These are phyloP conservation scores for Ariopsis seemanni DNA, from an alignment of 2,113 vertebrate species.

Conservation along the genomic window DNA sequence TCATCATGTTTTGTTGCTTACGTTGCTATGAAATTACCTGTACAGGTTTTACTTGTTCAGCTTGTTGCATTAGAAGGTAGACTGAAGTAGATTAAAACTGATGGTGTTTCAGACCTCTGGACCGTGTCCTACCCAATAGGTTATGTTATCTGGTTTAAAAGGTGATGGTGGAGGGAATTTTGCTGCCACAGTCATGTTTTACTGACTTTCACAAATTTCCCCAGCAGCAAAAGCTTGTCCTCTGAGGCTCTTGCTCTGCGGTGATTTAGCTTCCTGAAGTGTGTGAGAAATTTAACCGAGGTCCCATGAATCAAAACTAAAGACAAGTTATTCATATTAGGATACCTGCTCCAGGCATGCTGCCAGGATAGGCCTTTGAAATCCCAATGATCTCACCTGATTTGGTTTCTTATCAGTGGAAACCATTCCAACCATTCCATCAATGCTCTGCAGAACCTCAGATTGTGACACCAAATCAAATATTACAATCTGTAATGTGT, in stretches of 20 bases:
- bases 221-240: neutral
- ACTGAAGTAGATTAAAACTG: constrained; percentile 6
- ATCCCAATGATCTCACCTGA: neutral
- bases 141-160: constrained; percentile 14
- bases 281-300: neutral
- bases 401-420: constrained; percentile 6
- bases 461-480: neutral
- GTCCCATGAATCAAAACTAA: neutral
- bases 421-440: neutral
- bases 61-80: neutral
- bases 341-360: neutral
- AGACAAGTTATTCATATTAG: neutral
- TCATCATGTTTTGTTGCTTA: neutral
- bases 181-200: neutral
- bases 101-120: constrained; percentile 10
- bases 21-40: neutral
- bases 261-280: neutral
- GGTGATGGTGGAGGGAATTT: constrained; percentile 9
- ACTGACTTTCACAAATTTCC: neutral
- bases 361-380: neutral
- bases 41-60: neutral
- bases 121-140: neutral
- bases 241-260: neutral
- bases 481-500: neutral
- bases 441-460: neutral